Conservation (phyloP, 1,140 invertebrate genomes). For the Heliconius melpomene region DNA sequence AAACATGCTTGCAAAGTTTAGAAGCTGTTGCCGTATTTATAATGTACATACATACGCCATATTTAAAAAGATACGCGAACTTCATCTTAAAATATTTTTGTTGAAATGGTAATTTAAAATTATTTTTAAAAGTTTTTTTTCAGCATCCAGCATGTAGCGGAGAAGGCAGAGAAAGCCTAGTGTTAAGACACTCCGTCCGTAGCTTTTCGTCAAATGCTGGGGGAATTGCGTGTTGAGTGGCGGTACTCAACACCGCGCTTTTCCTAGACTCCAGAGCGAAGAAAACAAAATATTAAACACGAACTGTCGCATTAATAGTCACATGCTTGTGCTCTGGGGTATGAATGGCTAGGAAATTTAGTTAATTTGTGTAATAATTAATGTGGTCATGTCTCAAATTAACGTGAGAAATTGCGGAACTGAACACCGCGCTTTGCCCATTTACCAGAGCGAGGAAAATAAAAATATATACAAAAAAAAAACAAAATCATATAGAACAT, state of each 20-base stretch:
- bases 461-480: not conserved
- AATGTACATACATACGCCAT: not conserved
- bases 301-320: too few relatives aligned
- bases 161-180: not conserved
- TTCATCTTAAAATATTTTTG: not conserved
- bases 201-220: not conserved
- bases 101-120: too few relatives aligned
- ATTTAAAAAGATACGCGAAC: not conserved
- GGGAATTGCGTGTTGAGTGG: not conserved
- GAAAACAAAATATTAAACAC: too few relatives aligned
- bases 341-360: too few relatives aligned
- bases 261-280: not conserved
- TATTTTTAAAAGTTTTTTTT: too few relatives aligned
- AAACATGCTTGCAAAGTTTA: slow-evolving; percentile 3
- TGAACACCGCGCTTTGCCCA: too few relatives aligned
- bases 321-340: too few relatives aligned
- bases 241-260: not conserved
- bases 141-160: not conserved
- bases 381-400: too few relatives aligned
- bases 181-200: not conserved
- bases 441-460: too few relatives aligned
- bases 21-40: not conserved
- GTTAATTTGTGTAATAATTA: too few relatives aligned
- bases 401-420: too few relatives aligned
- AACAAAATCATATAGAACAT: not conserved